phyloP scores from a whole-genome alignment of 2,888 invertebrate genomes.

The Cloeon dipterum region DNA sequence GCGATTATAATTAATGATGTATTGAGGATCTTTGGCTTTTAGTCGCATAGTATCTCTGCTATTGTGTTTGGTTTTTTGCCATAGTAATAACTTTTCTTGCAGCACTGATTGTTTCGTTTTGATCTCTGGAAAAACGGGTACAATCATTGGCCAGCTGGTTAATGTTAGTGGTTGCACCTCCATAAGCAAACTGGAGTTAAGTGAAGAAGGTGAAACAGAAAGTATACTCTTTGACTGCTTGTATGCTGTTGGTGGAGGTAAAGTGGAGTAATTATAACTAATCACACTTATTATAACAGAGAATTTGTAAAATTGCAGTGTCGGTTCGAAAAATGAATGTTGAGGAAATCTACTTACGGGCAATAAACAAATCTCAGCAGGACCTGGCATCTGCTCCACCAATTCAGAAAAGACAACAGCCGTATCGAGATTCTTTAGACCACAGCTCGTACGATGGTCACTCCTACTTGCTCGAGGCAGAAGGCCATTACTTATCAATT shows the following conservation, averaged over 20 bases:
- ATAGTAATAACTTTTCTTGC: neutral
- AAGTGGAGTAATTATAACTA: neutral
- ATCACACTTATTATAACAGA: neutral
- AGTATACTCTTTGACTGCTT: slow-evolving; percentile 1
- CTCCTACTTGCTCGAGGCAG: slow-evolving; percentile 25
- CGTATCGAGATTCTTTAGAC: neutral
- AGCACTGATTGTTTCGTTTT: slow-evolving; percentile 23
- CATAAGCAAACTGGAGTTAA: slow-evolving; percentile 29
- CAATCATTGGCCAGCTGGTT: slow-evolving; percentile 36
- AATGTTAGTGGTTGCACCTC: slow-evolving; percentile 31
- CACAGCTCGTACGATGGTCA: slow-evolving; percentile 10
- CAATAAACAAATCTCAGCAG: neutral
- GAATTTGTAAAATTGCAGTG: neutral
- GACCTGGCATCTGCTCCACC: neutral
- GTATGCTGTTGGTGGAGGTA: slow-evolving; percentile 1
- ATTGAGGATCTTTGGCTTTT: too few relatives aligned
- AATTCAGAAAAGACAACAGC: neutral
- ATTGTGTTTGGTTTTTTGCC: too few relatives aligned
- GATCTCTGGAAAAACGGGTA: slow-evolving; percentile 45
- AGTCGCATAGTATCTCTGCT: too few relatives aligned
- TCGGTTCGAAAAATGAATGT: neutral
- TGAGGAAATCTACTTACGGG: neutral
- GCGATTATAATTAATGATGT: too few relatives aligned
- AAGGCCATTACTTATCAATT: slow-evolving; percentile 37
- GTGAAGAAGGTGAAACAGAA: too few relatives aligned